Evolutionary conservation across 2,888 invertebrate genomes (phyloP).

Genomic region (Tanypteryx hageni): DNA sequence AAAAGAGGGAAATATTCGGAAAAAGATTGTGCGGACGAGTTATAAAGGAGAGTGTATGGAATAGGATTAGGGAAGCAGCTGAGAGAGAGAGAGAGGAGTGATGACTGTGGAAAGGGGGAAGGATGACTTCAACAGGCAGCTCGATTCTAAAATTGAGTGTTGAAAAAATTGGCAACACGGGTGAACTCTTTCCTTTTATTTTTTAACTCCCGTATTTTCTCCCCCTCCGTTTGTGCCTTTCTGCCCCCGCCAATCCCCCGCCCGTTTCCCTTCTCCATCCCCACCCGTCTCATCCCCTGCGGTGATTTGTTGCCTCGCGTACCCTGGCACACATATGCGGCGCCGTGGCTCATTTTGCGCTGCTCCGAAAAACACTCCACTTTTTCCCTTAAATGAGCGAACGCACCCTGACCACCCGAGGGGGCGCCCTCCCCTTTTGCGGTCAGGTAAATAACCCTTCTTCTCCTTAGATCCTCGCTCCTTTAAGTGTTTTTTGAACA

Average conservation of each 20-base stretch:
- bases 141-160: conserved; percentile 53
- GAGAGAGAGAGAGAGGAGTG: background rate
- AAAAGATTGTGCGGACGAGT: background rate
- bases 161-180: conserved; percentile 61
- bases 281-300: background rate
- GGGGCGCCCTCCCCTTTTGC: background rate
- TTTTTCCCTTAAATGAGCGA: conserved; percentile 39
- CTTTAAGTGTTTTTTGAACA: no score
- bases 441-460: no score
- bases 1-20: background rate
- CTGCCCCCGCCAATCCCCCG: no score
- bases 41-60: conserved; percentile 21
- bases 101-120: background rate
- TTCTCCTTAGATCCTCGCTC: no score
- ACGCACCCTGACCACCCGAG: background rate
- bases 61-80: background rate
- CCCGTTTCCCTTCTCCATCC: background rate
- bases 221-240: background rate
- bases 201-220: background rate
- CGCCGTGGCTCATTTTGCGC: background rate
- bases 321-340: conserved; percentile 61
- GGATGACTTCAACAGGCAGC: conserved; percentile 45
- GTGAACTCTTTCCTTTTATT: conserved; percentile 20
- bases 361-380: background rate
- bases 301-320: conserved; percentile 53